phyloP scores from a whole-genome alignment of 1,140 invertebrate species.

The Drosophila nebulosa region DNA sequence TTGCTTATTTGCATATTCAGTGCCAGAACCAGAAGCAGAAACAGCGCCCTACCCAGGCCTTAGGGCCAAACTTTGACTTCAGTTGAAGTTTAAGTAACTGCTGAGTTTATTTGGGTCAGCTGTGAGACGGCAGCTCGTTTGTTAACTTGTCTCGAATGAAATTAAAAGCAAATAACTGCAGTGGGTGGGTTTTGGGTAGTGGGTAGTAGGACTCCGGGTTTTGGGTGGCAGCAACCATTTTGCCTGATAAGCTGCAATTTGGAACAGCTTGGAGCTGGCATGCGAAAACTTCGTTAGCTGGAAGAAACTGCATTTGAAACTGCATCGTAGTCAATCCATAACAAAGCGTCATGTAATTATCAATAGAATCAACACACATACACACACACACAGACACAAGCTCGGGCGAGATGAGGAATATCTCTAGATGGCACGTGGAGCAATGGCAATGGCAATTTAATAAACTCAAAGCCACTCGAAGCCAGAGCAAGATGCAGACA shows the following conservation, averaged over 20 bases:
- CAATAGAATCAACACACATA: slow-evolving; percentile 67
- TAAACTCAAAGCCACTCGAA: slow-evolving; percentile 22
- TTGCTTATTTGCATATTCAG: slow-evolving; percentile 38
- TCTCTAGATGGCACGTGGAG: slow-evolving; percentile 15
- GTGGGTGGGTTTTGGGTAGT: slow-evolving; percentile 10
- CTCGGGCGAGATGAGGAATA: not conserved
- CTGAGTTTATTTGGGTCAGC: slow-evolving; percentile 67
- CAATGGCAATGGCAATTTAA: slow-evolving; percentile 40
- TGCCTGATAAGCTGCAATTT: slow-evolving; percentile 72
- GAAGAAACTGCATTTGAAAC: slow-evolving; percentile 6
- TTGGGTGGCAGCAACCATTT: slow-evolving; percentile 2
- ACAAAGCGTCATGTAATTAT: slow-evolving; percentile 71
- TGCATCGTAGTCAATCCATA: slow-evolving; percentile 49
- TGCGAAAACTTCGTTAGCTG: slow-evolving; percentile 56
- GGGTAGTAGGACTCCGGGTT: not conserved
- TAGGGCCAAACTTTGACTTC: slow-evolving; percentile 22
- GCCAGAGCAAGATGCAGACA: slow-evolving; percentile 24
- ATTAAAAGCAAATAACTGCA: slow-evolving; percentile 76
- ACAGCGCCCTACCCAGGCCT: not conserved
- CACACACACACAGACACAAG: not conserved
- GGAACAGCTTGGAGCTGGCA: slow-evolving; percentile 40
- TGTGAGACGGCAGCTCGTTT: slow-evolving; percentile 54
- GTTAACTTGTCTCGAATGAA: slow-evolving; percentile 64
- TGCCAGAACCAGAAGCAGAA: not conserved
- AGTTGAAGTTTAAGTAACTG: slow-evolving; percentile 62